Evolutionary conservation across 1,140 invertebrate genomes (phyloP), one percentile per base, ranked within the genome.

Genomic region (Chrysopa pallens): DNA sequence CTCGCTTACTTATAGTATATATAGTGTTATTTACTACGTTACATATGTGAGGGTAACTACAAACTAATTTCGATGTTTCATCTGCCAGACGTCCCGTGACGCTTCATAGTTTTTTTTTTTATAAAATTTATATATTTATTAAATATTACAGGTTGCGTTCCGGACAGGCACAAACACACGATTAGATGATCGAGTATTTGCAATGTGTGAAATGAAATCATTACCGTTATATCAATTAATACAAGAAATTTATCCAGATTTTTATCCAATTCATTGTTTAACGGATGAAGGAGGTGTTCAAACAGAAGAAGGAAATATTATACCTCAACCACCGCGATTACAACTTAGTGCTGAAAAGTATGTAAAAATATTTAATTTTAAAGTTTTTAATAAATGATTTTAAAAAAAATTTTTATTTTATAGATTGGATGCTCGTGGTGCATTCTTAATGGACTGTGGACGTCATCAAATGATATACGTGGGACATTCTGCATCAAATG

Each of bases 201-300:
- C 85, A 37, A 92, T 98, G 89, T 86, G 89, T 57, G 77, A 85
- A 58, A 81, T 95, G 70, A 98, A 98, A 67, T 79, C 76, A 27
- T 59, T 91, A 50, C 92, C 95, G 13, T 61, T 95, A 12, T 58
- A 64, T 41, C 73, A 79, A 52, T 69, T 98, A 4, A 73, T 97
- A 51, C 81, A 89, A 50, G 70, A 69, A 40, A 74, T 97, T 45
- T 95, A 97, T 71, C 94, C 95, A 8, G 82, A 90, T 62, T 67
- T 99, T 31, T 98, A 96, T 66, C 78, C 89, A 6, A 61, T 99
- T 36, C 87, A 95, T 61, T 62, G 62, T 48, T 66, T 93, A 17
- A 72, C 76, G 46, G 73, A 79, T 36, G 65, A 73, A 50, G 73
- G 73, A 51, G 69, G 70, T 44, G 53, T 62, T 1, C 62, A 68